A percentile compares a stretch with the other conserved stretches of the same genome.
Evolutionary conservation across 2,797 vertebrate species (phyloP).

Genomic region (Aratinga solstitialis): DNA sequence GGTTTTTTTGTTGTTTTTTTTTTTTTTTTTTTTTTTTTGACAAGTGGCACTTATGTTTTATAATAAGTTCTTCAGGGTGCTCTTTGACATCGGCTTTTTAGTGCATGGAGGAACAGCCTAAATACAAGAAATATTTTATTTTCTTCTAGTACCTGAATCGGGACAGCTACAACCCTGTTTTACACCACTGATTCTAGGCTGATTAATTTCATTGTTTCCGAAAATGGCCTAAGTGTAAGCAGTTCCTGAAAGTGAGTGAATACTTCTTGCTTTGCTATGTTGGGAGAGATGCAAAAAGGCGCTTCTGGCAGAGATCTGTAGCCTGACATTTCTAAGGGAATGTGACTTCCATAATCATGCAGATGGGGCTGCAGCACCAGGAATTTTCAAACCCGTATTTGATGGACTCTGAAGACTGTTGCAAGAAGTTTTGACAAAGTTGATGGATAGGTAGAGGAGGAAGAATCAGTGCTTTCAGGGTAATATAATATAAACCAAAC

Average conservation of each 20-base stretch:
- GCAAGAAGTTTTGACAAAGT: neutral
- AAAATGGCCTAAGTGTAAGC: neutral
- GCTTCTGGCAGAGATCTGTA: neutral
- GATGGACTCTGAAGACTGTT: rapidly evolving
- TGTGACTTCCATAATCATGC: neutral
- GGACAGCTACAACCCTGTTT: neutral
- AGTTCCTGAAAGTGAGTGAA: neutral
- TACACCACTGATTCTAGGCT: neutral
- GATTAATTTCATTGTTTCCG: neutral
- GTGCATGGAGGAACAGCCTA: neutral
- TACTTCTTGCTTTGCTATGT: neutral
- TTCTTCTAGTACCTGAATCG: neutral
- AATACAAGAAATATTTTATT: neutral
- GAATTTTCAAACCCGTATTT: neutral
- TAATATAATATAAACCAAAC: neutral
- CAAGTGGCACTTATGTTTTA: neutral
- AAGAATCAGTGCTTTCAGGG: neutral
- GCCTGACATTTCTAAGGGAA: neutral
- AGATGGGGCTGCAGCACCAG: neutral
- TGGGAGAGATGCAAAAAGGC: neutral
- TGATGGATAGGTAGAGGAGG: neutral
- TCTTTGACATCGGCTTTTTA: rapidly evolving
- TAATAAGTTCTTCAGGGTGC: neutral
- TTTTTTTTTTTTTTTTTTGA: neutral
- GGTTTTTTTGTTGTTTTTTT: no score